A percentile compares a stretch with the other conserved stretches of the same genome.
Evolutionary conservation across 2,888 invertebrate genomes (phyloP).

Genomic region (Metacarcinus magister): DNA sequence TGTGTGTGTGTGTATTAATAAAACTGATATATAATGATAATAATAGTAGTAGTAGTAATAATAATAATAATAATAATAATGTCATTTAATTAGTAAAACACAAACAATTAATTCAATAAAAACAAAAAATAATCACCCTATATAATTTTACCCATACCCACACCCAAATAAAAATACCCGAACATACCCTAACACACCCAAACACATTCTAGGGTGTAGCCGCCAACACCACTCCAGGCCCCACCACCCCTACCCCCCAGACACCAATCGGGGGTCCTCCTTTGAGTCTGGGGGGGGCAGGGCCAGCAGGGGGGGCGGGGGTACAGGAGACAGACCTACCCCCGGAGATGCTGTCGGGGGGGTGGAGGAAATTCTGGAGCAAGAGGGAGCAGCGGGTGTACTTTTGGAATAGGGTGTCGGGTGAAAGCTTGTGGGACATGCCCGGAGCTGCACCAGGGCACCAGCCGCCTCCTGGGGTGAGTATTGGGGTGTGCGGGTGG

Average conservation of each 20-base stretch:
- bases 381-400: slow-evolving; percentile 97
- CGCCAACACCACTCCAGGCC: not conserved
- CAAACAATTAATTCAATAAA: too few species aligned
- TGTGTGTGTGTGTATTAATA: too few species aligned
- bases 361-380: slow-evolving; percentile 99
- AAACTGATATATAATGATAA: too few species aligned
- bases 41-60: too few species aligned
- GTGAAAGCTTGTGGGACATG: slow-evolving; percentile 98
- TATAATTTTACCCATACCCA: too few species aligned
- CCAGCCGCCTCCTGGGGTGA: not conserved
- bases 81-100: too few species aligned
- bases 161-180: too few species aligned
- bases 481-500: not conserved
- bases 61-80: too few species aligned
- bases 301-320: slow-evolving; percentile 70
- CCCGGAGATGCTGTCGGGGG: slow-evolving; percentile 91
- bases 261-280: slow-evolving; percentile 68
- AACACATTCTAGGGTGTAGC: too few species aligned
- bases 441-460: slow-evolving; percentile 85
- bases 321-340: slow-evolving; percentile 86
- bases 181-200: too few species aligned
- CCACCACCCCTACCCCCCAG: slow-evolving; percentile 68
- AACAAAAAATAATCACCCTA: too few species aligned
- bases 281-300: slow-evolving; percentile 82
- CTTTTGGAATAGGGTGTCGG: slow-evolving; percentile 97